Conservation (phyloP, 2,797 vertebrate species). For the Podargus strigoides region DNA sequence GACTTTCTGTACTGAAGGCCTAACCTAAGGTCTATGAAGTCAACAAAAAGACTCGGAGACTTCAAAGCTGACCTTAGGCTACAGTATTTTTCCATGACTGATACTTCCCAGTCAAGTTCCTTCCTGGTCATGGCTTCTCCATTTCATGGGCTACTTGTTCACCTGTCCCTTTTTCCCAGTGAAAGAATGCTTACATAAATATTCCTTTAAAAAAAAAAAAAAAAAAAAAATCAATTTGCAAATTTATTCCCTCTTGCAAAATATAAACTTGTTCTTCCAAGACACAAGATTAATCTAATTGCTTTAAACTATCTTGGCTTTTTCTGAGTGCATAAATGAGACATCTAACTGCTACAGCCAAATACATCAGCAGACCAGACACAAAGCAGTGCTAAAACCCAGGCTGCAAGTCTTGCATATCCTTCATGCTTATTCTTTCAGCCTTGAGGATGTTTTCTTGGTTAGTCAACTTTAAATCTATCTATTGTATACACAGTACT, state of each 20-base stretch:
- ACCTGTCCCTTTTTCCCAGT: background rate
- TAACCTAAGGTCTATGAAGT: background rate
- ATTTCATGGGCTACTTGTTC: background rate
- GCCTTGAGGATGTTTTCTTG: conserved; percentile 45
- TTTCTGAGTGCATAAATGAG: background rate
- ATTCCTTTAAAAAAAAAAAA: background rate
- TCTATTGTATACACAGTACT: conserved; percentile 1
- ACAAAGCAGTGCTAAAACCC: background rate
- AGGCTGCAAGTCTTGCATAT: background rate
- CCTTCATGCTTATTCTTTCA: background rate
- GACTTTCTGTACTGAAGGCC: background rate
- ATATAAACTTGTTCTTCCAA: background rate
- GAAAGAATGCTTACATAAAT: background rate
- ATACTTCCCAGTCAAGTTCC: background rate
- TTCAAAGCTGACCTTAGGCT: background rate
- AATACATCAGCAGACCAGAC: background rate
- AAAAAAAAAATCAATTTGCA: background rate
- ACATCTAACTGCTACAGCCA: conserved; percentile 21
- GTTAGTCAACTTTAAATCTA: conserved; percentile 55
- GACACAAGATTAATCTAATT: background rate
- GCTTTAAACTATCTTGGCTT: conserved; percentile 22
- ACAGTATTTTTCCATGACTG: background rate
- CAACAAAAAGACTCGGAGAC: background rate
- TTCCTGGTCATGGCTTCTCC: background rate
- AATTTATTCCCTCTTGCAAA: background rate